phyloP scores from a whole-genome alignment of 92 coral and sea anemone genomes.

The Umimayanthus chanpuru region DNA sequence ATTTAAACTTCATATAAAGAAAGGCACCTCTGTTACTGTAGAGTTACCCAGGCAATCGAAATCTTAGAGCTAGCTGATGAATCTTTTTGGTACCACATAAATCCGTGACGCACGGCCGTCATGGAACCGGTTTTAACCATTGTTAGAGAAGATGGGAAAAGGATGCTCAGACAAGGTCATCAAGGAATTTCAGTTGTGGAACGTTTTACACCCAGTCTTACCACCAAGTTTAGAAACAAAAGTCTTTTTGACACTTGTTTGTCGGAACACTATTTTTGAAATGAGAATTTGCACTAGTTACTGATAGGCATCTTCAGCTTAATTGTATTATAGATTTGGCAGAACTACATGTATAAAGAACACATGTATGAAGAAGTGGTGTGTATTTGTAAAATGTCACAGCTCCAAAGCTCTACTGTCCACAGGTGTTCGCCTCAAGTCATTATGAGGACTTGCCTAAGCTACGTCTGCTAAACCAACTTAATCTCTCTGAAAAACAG shows the following conservation, averaged over 20 bases:
- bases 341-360: conserved; percentile 46
- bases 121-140: conserved; percentile 63
- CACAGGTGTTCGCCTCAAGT: conserved; percentile 44
- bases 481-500: conserved; percentile 51
- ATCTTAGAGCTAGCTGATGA: conserved; percentile 59
- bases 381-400: conserved; percentile 49
- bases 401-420: conserved; percentile 54
- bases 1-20: conserved; percentile 62
- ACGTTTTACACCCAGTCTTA: conserved; percentile 51
- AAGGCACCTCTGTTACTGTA: conserved; percentile 31
- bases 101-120: conserved; percentile 61
- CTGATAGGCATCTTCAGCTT: conserved; percentile 57
- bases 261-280: conserved; percentile 59
- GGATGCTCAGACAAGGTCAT: conserved; percentile 60
- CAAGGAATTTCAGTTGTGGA: conserved; percentile 46
- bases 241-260: conserved; percentile 60
- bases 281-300: conserved; percentile 62
- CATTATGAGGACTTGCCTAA: conserved; percentile 57
- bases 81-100: conserved; percentile 38
- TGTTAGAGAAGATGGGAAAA: conserved; percentile 62
- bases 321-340: conserved; percentile 62
- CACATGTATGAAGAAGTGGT: conserved; percentile 54
- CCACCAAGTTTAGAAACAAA: conserved; percentile 54
- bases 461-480: conserved; percentile 51
- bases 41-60: conserved; percentile 56